These are phyloP conservation scores for Sander vitreus DNA, from an alignment of 2,113 vertebrate species.

Conservation along the genomic window DNA sequence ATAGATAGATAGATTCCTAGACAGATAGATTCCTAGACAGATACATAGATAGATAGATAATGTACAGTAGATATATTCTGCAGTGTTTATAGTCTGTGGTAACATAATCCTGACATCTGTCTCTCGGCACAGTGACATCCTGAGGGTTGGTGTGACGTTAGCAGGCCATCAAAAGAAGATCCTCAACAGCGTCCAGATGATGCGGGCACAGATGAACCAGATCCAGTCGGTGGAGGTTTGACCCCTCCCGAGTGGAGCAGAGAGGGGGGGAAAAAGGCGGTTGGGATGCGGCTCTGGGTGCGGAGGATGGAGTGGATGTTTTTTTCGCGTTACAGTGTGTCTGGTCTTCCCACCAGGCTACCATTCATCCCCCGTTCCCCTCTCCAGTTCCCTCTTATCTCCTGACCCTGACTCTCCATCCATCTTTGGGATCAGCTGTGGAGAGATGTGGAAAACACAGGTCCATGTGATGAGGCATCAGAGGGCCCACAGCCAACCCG, in stretches of 20 bases:
- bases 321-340: constrained; percentile 67
- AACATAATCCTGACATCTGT: constrained; percentile 52
- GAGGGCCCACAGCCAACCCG: constrained; percentile 34
- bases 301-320: constrained; percentile 70
- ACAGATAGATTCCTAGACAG: background rate
- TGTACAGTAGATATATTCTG: background rate
- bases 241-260: constrained; percentile 71
- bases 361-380: constrained; percentile 57
- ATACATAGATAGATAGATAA: background rate
- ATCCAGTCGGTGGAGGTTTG: constrained; percentile 99
- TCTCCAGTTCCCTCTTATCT: constrained; percentile 25
- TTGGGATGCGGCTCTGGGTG: constrained; percentile 53
- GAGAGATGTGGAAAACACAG: constrained; percentile 30
- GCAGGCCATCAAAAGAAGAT: constrained; percentile 99
- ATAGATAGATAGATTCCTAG: too few species aligned
- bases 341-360: constrained; percentile 75
- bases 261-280: constrained; percentile 18
- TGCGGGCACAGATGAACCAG: constrained; percentile 99
- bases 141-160: constrained; percentile 96
- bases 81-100: constrained; percentile 43
- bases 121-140: constrained; percentile 91
- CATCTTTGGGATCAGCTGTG: constrained; percentile 54
- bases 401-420: constrained; percentile 49
- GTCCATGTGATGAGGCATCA: constrained; percentile 41
- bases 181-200: constrained; percentile 99